Percentiles rank a stretch among this genome's conserved stretches.
phyloP scores from a whole-genome alignment of 1,140 invertebrate species.

The Matsumurasca onukii region DNA sequence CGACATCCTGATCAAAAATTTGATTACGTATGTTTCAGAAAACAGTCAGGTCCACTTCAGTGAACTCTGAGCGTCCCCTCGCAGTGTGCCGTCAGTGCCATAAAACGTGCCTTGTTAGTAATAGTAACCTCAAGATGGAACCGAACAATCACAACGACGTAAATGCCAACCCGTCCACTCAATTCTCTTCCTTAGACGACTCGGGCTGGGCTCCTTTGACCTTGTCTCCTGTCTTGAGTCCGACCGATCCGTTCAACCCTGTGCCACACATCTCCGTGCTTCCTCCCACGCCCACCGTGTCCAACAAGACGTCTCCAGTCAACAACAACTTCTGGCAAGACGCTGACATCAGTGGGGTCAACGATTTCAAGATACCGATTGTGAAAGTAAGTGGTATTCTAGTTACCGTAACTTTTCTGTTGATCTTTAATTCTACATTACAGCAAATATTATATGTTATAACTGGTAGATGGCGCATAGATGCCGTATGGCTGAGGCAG shows the following conservation, averaged over 20 bases:
- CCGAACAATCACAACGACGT: slow-evolving; percentile 41
- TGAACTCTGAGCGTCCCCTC: slow-evolving; percentile 44
- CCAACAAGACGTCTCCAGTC: slow-evolving; percentile 29
- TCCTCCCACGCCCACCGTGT: slow-evolving; percentile 68
- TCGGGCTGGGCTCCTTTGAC: slow-evolving; percentile 25
- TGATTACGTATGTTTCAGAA: slow-evolving; percentile 37
- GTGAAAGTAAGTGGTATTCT: neutral
- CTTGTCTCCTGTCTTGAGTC: slow-evolving; percentile 18
- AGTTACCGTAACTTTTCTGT: too few species aligned
- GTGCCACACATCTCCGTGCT: slow-evolving; percentile 68
- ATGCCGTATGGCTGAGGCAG: too few species aligned
- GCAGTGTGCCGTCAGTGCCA: slow-evolving; percentile 70
- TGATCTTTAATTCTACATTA: too few species aligned
- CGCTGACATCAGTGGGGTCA: slow-evolving; percentile 19
- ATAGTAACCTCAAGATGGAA: slow-evolving; percentile 43
- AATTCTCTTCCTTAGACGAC: slow-evolving; percentile 28
- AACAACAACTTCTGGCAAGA: slow-evolving; percentile 42
- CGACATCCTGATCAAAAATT: too few species aligned
- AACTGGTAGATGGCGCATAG: too few species aligned
- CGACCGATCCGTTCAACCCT: slow-evolving; percentile 52
- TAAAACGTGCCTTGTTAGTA: slow-evolving; percentile 63
- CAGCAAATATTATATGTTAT: too few species aligned
- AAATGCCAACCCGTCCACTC: slow-evolving; percentile 20
- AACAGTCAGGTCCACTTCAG: slow-evolving; percentile 39
- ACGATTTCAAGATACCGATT: neutral